phyloP scores from a whole-genome alignment of 2,888 invertebrate species.

The Pycnomerus fuliginosus region DNA sequence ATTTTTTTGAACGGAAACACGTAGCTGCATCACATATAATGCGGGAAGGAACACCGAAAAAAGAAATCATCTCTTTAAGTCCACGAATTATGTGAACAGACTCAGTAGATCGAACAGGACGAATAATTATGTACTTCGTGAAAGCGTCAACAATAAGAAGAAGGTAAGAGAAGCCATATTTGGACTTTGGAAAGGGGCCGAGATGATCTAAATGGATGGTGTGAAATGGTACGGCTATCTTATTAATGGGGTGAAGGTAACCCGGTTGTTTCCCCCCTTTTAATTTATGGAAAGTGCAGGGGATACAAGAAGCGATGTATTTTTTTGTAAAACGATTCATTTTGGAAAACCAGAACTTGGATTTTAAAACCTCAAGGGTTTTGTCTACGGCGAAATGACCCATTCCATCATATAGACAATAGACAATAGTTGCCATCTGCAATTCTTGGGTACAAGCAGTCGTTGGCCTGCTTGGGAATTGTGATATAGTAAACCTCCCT shows the following conservation, averaged over 20 bases:
- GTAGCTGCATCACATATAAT: constrained; percentile 29
- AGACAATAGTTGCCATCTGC: constrained; percentile 25
- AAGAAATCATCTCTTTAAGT: constrained; percentile 21
- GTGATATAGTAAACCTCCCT: neutral
- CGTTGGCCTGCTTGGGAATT: neutral
- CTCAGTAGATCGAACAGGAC: constrained; percentile 14
- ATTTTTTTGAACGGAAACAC: constrained; percentile 8
- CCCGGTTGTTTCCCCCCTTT: too few species aligned
- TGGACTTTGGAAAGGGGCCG: constrained; percentile 18
- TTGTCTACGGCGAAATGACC: constrained; percentile 35
- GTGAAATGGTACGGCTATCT: constrained; percentile 18
- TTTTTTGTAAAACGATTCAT: constrained; percentile 17
- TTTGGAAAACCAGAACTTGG: constrained; percentile 1
- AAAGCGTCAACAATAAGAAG: constrained; percentile 21
- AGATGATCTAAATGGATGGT: constrained; percentile 21
- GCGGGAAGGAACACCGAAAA: constrained; percentile 25
- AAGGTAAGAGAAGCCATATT: constrained; percentile 11
- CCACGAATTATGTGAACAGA: constrained; percentile 10
- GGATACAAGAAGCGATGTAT: constrained; percentile 10
- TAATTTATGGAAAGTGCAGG: too few species aligned
- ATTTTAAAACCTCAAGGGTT: constrained; percentile 16
- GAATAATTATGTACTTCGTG: constrained; percentile 17
- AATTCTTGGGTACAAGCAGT: constrained; percentile 4
- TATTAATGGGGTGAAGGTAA: too few species aligned
- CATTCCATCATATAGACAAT: constrained; percentile 17